A percentile compares a stretch with the other conserved stretches of the same genome.
Evolutionary conservation across 2,113 vertebrate genomes (phyloP).

Genomic region (Eptesicus fuscus): DNA sequence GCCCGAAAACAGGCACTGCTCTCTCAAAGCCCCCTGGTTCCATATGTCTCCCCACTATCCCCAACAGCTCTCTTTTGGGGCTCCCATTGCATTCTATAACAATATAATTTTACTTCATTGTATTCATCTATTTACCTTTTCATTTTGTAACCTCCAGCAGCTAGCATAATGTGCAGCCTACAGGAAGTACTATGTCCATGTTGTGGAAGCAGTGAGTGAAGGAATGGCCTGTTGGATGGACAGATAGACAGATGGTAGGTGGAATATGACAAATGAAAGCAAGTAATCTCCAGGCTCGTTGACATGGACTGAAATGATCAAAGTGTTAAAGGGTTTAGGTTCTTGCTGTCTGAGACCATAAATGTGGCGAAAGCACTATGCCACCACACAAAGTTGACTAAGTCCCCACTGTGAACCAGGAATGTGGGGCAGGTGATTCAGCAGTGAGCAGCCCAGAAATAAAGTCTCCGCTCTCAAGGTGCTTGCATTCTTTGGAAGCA

Average conservation of each 20-base stretch:
- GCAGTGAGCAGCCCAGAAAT: not conserved
- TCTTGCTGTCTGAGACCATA: not conserved
- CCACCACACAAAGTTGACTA: not conserved
- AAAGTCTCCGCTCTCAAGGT: not conserved
- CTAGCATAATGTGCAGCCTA: not conserved
- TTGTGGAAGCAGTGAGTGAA: not conserved
- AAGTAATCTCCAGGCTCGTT: not conserved
- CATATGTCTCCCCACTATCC: not conserved
- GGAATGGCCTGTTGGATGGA: not conserved
- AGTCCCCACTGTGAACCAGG: not conserved
- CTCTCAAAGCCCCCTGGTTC: not conserved
- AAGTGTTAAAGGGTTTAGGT: not conserved
- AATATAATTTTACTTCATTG: not conserved
- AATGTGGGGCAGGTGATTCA: not conserved
- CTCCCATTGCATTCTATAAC: not conserved
- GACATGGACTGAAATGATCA: not conserved
- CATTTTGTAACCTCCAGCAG: not conserved
- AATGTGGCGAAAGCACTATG: not conserved
- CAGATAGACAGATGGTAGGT: not conserved
- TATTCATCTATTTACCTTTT: not conserved
- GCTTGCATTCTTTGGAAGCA: not conserved
- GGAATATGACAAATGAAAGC: not conserved
- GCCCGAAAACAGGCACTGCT: not conserved
- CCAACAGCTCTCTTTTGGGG: not conserved
- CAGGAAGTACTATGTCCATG: not conserved